Percentiles rank a stretch among this genome's conserved stretches.
Conservation (phyloP, 2,888 invertebrate genomes). For the Argyra leucocephala region DNA sequence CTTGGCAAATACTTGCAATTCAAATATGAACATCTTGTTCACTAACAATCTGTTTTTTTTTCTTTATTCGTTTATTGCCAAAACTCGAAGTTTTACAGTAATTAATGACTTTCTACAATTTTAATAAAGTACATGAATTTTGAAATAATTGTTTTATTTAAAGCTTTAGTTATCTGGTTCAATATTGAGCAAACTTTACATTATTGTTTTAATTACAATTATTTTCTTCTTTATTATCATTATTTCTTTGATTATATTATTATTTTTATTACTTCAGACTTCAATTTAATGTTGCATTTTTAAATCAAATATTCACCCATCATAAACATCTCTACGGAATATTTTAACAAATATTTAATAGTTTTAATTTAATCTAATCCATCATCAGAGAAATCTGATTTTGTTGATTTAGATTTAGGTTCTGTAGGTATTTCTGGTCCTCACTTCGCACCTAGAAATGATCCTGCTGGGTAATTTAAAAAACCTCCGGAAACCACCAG, state of each 20-base stretch:
- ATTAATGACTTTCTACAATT: too few relatives aligned
- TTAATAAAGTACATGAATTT: too few relatives aligned
- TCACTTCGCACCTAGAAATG: constrained; percentile 32
- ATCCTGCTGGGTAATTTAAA: constrained; percentile 33
- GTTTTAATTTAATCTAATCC: constrained; percentile 51
- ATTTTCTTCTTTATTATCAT: not conserved
- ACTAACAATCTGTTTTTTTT: too few relatives aligned
- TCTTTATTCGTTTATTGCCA: too few relatives aligned
- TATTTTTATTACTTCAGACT: too few relatives aligned
- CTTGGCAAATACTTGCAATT: too few relatives aligned
- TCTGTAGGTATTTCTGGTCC: constrained; percentile 31
- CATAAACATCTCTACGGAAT: not conserved
- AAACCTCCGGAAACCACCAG: constrained; percentile 25
- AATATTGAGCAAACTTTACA: not conserved
- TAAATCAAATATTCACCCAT: not conserved
- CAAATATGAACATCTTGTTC: too few relatives aligned
- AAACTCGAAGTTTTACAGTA: too few relatives aligned
- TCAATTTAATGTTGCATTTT: not conserved
- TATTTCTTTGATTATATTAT: too few relatives aligned
- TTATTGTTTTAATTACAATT: not conserved
- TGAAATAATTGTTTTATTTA: too few relatives aligned
- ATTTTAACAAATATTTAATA: not conserved
- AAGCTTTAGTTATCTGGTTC: too few relatives aligned
- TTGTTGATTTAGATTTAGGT: constrained; percentile 30
- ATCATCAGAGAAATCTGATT: constrained; percentile 51